Base-by-base conservation (phyloP, 2,113 vertebrate genomes). In the Malurus elegans region DNA sequence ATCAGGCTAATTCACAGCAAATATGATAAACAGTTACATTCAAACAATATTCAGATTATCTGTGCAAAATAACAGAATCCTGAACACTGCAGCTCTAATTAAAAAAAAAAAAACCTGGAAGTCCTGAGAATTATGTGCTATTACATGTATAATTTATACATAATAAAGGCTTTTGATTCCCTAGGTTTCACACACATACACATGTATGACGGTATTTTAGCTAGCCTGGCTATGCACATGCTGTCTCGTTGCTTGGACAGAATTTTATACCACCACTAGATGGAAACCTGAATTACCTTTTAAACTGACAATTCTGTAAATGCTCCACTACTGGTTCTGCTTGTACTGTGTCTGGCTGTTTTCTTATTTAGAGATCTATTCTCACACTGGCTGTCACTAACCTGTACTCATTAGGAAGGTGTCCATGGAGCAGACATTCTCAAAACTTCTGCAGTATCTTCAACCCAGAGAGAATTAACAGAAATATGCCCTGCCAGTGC, bases 231-330 rank as follows among this genome's bases (percentile, higher is more conserved):
- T 71, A 79, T 34, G 60, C 12, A 84, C 5, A 47, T 11, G 29
- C 31, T 53, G 18, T 16, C 24, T 89, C 53, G 9, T 20, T 29
- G 48, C 13, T 82, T 51, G 32, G 54, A 86, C n/a, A 78, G 64
- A 88, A 94, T 78, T 91, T 56, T 28, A 51, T 95, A 60, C 36
- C 36, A 92, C 96, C 96, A 96, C 94, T 96, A 97, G 96, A 90
- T 97, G 96, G 96, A 97, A 96, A 90, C 82, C 92, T 92, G 76
- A 88, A 84, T 90, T 93, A 57, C 60, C 67, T 96, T 95, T 94
- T 86, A 74, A 93, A 84, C 12, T 36, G 20, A 71, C 40, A 74
- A 40, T 16, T 73, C 66, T 62, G 15, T 16, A 70, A 88, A 67
- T 3, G 9, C 29, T 79, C 36, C 50, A 29, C 5, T 42, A 32